Evolutionary conservation across 2,888 invertebrate genomes (phyloP).

Genomic region (Luffia ferchaultella): DNA sequence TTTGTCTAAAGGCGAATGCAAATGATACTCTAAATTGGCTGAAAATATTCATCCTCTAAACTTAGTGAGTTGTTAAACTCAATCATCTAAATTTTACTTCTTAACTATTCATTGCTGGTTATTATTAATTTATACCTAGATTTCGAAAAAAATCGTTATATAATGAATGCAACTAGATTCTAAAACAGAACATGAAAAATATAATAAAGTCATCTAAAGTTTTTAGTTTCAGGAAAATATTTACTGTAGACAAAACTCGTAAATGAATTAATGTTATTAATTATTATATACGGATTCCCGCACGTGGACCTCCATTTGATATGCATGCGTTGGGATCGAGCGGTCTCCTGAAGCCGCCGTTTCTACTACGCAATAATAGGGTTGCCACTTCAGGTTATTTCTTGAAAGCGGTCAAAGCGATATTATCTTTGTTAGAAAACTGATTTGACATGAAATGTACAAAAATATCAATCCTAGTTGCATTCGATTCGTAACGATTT

Average conservation of each 20-base stretch:
- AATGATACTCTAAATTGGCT: conserved; percentile 43
- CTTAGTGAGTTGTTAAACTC: conserved; percentile 52
- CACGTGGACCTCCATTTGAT: conserved; percentile 23
- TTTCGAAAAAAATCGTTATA: conserved; percentile 7
- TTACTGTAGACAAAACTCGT: background rate
- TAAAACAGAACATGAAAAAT: background rate
- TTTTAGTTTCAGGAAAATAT: background rate
- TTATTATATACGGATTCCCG: conserved; percentile 19
- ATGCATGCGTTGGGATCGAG: conserved; percentile 28
- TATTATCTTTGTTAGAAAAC: too few relatives aligned
- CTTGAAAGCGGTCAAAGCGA: too few relatives aligned
- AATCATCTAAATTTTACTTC: conserved; percentile 23
- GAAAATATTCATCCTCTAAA: conserved; percentile 61
- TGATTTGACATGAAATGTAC: too few relatives aligned
- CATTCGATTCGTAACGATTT: background rate
- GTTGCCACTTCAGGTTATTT: too few relatives aligned
- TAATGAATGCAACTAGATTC: background rate
- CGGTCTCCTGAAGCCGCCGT: conserved; percentile 2
- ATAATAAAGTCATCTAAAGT: conserved; percentile 1
- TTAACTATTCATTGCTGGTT: conserved; percentile 10
- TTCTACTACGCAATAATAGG: background rate
- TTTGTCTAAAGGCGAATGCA: conserved; percentile 40
- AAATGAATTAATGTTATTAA: conserved; percentile 29
- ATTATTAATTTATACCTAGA: conserved; percentile 12
- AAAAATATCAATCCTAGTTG: too few relatives aligned